phyloP scores from a whole-genome alignment of 2,888 invertebrate genomes.

The Sabatieria punctata region DNA sequence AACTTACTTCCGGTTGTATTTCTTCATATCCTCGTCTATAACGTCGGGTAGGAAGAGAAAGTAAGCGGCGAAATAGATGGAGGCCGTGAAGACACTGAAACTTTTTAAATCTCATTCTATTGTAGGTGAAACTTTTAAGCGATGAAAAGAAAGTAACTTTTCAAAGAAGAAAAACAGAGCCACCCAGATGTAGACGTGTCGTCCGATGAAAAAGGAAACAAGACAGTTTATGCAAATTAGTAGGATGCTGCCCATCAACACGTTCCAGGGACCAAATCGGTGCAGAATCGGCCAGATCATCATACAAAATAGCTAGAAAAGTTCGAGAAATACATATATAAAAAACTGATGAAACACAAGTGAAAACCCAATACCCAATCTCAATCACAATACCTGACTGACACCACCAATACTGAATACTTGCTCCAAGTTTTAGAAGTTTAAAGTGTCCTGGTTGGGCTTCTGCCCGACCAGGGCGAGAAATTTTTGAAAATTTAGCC shows the following conservation, averaged over 20 bases:
- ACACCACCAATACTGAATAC: no score
- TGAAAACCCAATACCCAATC: no score
- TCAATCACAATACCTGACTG: no score
- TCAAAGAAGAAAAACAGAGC: conserved; percentile 2
- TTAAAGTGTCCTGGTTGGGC: no score
- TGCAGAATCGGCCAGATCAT: conserved; percentile 2
- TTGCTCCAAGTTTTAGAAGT: no score
- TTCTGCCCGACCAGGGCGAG: no score
- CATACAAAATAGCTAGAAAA: conserved; percentile 4
- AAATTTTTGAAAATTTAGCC: no score
- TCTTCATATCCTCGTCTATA: conserved; percentile 25
- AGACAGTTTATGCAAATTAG: conserved; percentile 4
- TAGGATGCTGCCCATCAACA: conserved; percentile 2
- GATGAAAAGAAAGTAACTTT: conserved; percentile 1
- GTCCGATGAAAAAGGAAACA: conserved; percentile 3
- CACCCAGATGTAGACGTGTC: background rate
- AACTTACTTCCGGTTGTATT: conserved; percentile 26
- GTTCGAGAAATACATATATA: background rate
- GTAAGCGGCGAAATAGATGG: no score
- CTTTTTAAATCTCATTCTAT: no score
- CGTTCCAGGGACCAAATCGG: conserved; percentile 4
- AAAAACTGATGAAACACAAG: background rate
- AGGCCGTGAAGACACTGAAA: no score
- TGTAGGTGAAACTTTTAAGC: no score
- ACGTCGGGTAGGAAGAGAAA: conserved; percentile 31